Evolutionary conservation across 2,888 invertebrate species (phyloP), one percentile per base, ranked within the genome.

Genomic region (Calameuta idolon): DNA sequence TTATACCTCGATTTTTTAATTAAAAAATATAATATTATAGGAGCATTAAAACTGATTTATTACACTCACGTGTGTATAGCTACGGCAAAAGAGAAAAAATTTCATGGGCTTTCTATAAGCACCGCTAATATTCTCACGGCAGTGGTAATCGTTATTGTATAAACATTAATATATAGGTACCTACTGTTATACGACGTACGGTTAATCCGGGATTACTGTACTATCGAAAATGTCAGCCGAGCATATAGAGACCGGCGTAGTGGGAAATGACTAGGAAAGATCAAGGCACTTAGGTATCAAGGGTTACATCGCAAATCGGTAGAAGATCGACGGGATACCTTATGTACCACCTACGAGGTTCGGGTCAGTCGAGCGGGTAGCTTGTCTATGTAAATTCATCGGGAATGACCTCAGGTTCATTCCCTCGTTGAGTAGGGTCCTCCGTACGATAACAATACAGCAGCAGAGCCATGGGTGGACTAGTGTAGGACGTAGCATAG

Each of bases 1-100:
- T 85, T 85, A 83, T 86, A 84, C 82, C 81, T 79, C 79, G 84
- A 87, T 87, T 88, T 88, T 89, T 89, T 87, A 88, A 88, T 89
- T 88, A 87, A 88, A 84, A 85, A 87, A 87, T 87, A 85, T 85
- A 87, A 87, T 88, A 87, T 86, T 83, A 85, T 84, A 83, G 82
- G 83, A 83, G 85, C 86, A 82, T 83, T 84, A 82, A 83, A 82
- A 77, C 82, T 88, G 87, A 87, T 87, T 89, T 87, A 88, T 86
- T 81, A 82, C 81, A 74, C 77, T 79, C 79, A 80, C 81, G 78
- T 81, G 80, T 82, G 81, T 81, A 81, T 79, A 75, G 76, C 77
- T 76, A 73, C 71, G 77, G 79, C 74, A 76, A 73, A 77, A 78
- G 74, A 69, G 75, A 77, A 80, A 79, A 81, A 83, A 76, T 31